These are phyloP conservation scores for Carcharodon carcharias DNA, from an alignment of 2,797 vertebrate species.

Conservation along the genomic window DNA sequence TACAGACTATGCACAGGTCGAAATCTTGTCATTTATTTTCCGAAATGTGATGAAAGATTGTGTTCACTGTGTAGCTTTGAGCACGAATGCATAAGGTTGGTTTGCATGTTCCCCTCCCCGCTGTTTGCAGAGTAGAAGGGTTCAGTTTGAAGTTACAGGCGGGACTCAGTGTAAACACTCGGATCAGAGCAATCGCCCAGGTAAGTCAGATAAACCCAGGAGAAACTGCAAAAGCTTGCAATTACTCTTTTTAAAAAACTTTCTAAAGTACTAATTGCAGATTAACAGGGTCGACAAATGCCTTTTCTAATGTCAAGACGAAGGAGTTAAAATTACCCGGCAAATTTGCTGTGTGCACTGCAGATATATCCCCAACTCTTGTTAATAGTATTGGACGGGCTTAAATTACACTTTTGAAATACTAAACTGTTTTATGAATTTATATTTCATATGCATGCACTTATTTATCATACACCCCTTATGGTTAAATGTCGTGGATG, in stretches of 20 bases:
- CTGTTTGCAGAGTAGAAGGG: background rate
- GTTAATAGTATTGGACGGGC: background rate
- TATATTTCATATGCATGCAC: background rate
- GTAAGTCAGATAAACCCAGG: background rate
- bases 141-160: conserved; percentile 25
- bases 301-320: background rate
- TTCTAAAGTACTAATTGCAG: background rate
- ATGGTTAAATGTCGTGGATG: background rate
- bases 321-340: background rate
- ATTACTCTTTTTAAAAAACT: background rate
- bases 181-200: background rate
- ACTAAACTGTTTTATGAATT: background rate
- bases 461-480: background rate
- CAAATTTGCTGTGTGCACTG: background rate
- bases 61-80: background rate
- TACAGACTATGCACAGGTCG: background rate
- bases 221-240: background rate
- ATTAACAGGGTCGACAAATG: background rate
- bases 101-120: background rate
- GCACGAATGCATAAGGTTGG: background rate
- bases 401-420: background rate
- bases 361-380: background rate
- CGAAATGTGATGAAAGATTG: background rate
- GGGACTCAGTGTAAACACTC: background rate
- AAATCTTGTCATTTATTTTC: accelerated